These are phyloP conservation scores for Poecilia picta DNA, from an alignment of 2,797 vertebrate species.

Conservation along the genomic window DNA sequence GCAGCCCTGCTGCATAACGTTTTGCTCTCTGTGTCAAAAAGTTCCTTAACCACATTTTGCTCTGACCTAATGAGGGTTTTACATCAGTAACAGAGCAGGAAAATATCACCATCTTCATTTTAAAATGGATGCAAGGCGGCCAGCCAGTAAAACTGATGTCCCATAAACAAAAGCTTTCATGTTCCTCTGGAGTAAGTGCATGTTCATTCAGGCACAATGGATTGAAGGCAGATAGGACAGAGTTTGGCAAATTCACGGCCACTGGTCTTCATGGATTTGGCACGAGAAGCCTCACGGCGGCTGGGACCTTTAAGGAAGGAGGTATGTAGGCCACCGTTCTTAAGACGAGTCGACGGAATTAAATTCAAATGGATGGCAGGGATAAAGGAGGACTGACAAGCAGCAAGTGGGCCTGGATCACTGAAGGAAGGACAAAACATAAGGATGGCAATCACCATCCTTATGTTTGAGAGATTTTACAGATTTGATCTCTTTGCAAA, in stretches of 20 bases:
- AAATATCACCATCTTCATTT: constrained; percentile 26
- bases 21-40: not conserved
- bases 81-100: constrained; percentile 28
- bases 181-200: constrained; percentile 31
- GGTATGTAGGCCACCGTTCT: constrained; percentile 64
- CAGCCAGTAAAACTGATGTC: constrained; percentile 27
- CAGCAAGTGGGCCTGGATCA: not conserved
- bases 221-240: constrained; percentile 32
- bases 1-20: not conserved
- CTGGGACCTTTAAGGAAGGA: constrained; percentile 42
- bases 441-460: not conserved
- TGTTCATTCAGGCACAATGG: constrained; percentile 45
- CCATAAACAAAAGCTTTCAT: constrained; percentile 21
- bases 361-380: constrained; percentile 10
- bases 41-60: constrained; percentile 27
- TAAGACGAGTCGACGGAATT: constrained; percentile 39
- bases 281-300: constrained; percentile 52
- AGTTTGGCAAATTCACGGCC: constrained; percentile 47
- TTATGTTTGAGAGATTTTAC: not conserved
- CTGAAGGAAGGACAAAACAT: not conserved
- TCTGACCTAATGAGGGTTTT: constrained; percentile 43
- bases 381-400: constrained; percentile 8
- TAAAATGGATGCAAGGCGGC: constrained; percentile 56
- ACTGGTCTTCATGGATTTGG: constrained; percentile 48
- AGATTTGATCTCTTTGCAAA: not conserved